These are phyloP conservation scores for Strigamia maritima DNA, from an alignment of 2,888 invertebrate genomes.

Conservation along the genomic window DNA sequence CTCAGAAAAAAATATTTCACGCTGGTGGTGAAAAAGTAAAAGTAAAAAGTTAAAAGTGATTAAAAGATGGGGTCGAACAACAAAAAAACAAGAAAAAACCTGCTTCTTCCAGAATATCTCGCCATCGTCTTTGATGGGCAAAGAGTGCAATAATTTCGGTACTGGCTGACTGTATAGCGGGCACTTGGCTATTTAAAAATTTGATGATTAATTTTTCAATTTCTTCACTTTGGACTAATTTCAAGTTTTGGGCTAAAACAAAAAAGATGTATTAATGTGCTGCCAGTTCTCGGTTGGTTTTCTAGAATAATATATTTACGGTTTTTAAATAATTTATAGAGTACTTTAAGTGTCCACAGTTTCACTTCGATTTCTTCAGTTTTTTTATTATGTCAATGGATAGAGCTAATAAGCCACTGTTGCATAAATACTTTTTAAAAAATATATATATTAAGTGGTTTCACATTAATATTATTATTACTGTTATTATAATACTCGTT, in stretches of 20 bases:
- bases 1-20: too few species aligned
- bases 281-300: too few species aligned
- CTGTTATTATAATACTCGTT: not conserved
- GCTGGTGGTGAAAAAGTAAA: too few species aligned
- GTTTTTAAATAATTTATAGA: not conserved
- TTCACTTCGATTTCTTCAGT: not conserved
- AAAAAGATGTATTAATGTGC: too few species aligned
- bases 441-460: not conserved
- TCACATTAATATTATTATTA: not conserved
- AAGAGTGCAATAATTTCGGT: not conserved
- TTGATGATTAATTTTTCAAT: not conserved
- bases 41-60: too few species aligned
- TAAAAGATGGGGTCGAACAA: too few species aligned
- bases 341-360: not conserved
- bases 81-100: too few species aligned
- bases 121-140: not conserved
- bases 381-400: not conserved
- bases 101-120: not conserved
- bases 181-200: not conserved
- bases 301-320: too few species aligned
- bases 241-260: not conserved
- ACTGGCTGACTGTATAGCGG: not conserved
- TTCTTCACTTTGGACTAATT: slow-evolving; percentile 9
- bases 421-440: not conserved
- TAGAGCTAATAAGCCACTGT: not conserved